Evolutionary conservation across 2,888 invertebrate species (phyloP), one percentile per base, ranked within the genome.

Genomic region (Gymnoscelis rufifasciata): DNA sequence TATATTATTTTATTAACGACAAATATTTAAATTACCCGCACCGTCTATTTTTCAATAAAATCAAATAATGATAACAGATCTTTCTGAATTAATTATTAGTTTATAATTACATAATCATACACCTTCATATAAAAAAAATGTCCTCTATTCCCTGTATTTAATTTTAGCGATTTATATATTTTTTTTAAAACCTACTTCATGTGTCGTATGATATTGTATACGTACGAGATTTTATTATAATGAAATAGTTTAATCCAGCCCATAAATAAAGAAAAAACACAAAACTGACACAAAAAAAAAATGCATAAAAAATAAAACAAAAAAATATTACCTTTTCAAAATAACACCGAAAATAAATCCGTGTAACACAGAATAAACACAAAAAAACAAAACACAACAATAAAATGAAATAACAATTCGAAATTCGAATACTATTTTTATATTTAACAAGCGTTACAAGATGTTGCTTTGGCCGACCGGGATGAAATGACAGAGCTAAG

Each of bases 401-500:
- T 52, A 51, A 19, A 19, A 19, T 19, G 39, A 48, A 39, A 40
- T 39, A 51, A 52, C n/a, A 56, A 38, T 15, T 42, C 10, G 40
- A 52, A 50, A 58, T 38, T 49, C 51, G 45, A 57, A 46, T 56
- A 57, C 49, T 13, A 15, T n/a, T 3, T 15, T 24, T 35, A 19
- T 35, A 38, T 15, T n/a, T n/a, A n/a, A n/a, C n/a, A n/a, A n/a
- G n/a, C 10, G 15, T 64, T 56, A 59, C 54, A 59, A 64, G 66
- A 62, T 52, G 56, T 54, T 23, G 5, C 35, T 30, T 29, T 35
- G 13, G 41, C 44, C 63, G 70, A 59, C 60, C 71, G 64, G 72
- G 71, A 68, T 70, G 69, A 74, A 74, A 74, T 80, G 75, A 68
- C 55, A 62, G 65, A 52, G 54, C 51, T 44, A 60, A 60, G 68